These are phyloP conservation scores for Simalia tracyae DNA, from an alignment of 2,797 vertebrate genomes.

Conservation along the genomic window DNA sequence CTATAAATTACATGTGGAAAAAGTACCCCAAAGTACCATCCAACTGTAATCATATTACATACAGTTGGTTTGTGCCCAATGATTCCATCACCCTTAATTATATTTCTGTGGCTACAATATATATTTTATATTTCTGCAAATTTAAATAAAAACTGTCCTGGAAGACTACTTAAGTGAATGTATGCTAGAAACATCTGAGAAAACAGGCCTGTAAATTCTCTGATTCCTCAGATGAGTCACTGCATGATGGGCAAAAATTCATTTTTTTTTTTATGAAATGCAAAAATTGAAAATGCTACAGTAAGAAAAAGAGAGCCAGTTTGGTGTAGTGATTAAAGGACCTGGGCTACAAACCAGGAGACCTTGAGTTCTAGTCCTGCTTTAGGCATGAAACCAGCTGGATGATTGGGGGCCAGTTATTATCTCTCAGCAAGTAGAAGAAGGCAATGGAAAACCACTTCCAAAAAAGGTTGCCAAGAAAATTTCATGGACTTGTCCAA, in stretches of 20 bases:
- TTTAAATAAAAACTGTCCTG: conserved; percentile 63
- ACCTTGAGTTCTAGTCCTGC: not conserved
- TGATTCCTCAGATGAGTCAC: conserved; percentile 60
- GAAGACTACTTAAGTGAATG: conserved; percentile 45
- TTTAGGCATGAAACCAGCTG: not conserved
- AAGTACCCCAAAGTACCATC: not conserved
- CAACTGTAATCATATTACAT: not conserved
- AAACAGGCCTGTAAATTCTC: conserved; percentile 41
- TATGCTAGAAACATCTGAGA: conserved; percentile 48
- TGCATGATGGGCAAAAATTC: conserved; percentile 46
- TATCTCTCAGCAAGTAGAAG: not conserved
- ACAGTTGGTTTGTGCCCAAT: conserved; percentile 36
- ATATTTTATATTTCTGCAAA: conserved; percentile 41
- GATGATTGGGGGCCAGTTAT: not conserved
- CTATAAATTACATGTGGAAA: conserved; percentile 18
- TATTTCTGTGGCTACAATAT: conserved; percentile 33
- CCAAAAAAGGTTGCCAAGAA: not conserved
- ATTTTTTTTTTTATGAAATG: conserved; percentile 32
- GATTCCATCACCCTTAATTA: not conserved
- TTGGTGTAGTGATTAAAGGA: not conserved
- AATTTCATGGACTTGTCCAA: not conserved
- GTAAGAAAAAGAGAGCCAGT: not conserved
- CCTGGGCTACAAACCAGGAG: not conserved
- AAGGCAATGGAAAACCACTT: not conserved
- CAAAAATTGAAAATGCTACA: conserved; percentile 21